phyloP scores from a whole-genome alignment of 2,113 vertebrate species.

The Gadus chalcogrammus region DNA sequence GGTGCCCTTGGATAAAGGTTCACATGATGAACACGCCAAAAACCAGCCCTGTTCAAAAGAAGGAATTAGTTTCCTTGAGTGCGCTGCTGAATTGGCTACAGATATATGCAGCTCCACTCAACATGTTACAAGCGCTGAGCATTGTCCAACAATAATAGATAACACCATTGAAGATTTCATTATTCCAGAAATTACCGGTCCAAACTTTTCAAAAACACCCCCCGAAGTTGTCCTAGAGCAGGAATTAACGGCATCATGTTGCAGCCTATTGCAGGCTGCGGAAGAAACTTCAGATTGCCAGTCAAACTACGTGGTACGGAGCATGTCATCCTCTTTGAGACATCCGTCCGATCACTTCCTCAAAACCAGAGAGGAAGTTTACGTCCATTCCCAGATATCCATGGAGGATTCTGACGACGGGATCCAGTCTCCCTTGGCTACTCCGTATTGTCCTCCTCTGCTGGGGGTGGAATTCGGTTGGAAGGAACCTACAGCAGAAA shows the following conservation, averaged over 20 bases:
- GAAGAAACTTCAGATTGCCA: conserved; percentile 44
- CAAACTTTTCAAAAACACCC: conserved; percentile 27
- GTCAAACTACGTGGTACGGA: conserved; percentile 33
- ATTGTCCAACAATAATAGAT: conserved; percentile 11
- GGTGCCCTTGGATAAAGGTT: neutral
- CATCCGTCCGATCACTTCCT: conserved; percentile 65
- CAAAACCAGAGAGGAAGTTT: conserved; percentile 67
- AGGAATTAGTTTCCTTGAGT: neutral
- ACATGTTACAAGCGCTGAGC: neutral
- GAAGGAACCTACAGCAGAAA: conserved; percentile 35
- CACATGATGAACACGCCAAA: neutral
- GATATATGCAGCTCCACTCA: conserved; percentile 1
- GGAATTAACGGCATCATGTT: conserved; percentile 24
- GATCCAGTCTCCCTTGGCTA: conserved; percentile 55
- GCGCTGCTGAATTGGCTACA: neutral
- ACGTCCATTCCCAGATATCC: conserved; percentile 68
- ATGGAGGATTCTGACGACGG: conserved; percentile 67
- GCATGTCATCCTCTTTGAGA: conserved; percentile 48
- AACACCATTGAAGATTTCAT: conserved; percentile 7
- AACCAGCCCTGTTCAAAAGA: neutral
- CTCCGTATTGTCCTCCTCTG: conserved; percentile 35
- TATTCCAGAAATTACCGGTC: conserved; percentile 24
- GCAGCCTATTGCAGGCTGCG: conserved; percentile 25
- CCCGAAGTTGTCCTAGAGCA: conserved; percentile 25
- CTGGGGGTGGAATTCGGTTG: conserved; percentile 41